phyloP scores from a whole-genome alignment of 2,113 vertebrate genomes.

The Argyrosomus japonicus region DNA sequence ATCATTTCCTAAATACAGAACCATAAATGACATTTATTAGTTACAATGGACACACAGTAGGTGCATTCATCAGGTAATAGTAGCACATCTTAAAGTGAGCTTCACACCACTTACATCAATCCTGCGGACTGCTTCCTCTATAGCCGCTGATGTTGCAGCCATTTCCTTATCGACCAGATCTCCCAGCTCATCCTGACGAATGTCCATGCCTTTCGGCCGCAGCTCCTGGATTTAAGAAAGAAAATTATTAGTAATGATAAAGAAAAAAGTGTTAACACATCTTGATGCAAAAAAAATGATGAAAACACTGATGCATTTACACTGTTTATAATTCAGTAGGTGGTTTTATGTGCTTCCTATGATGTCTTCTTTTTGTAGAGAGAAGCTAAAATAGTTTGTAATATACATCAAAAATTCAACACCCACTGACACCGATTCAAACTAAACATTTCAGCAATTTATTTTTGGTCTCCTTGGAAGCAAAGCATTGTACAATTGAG shows the following conservation, averaged over 20 bases:
- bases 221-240: conserved; percentile 85
- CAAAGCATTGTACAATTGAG: not conserved
- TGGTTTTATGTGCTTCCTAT: not conserved
- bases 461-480: conserved; percentile 1
- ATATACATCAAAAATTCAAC: not conserved
- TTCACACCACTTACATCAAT: conserved; percentile 88
- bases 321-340: not conserved
- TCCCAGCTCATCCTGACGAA: conserved; percentile 94
- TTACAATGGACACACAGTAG: not conserved
- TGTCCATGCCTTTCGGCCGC: conserved; percentile 91
- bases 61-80: not conserved
- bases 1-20: conserved; percentile 92
- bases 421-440: not conserved
- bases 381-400: not conserved
- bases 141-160: conserved; percentile 93
- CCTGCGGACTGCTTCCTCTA: conserved; percentile 93
- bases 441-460: not conserved
- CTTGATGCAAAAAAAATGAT: not conserved
- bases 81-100: not conserved
- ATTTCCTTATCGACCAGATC: conserved; percentile 99
- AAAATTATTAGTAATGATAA: not conserved
- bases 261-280: not conserved
- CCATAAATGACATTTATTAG: not conserved
- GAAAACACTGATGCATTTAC: not conserved
- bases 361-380: conserved; percentile 1